Evolutionary conservation across 2,888 invertebrate genomes (phyloP).

Genomic region (Cetonia aurata): DNA sequence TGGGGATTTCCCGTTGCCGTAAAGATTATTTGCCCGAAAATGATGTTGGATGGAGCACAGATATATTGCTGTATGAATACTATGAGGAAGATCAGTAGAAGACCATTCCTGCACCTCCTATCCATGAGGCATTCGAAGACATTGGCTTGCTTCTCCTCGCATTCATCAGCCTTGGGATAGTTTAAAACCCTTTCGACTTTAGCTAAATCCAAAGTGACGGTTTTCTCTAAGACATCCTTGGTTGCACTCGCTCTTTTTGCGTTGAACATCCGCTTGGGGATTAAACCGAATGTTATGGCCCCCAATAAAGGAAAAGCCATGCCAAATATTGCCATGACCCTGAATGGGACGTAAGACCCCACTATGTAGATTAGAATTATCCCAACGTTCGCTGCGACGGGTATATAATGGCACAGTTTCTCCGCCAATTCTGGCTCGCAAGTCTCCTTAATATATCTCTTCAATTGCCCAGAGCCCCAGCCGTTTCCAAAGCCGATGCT

Average conservation of each 20-base stretch:
- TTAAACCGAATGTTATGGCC: constrained; percentile 45
- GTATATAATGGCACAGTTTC: constrained; percentile 46
- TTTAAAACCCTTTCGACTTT: constrained; percentile 30
- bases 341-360: constrained; percentile 49
- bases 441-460: constrained; percentile 51
- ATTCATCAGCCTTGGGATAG: constrained; percentile 29
- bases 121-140: constrained; percentile 43
- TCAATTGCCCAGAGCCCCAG: constrained; percentile 51
- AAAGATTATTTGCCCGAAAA: constrained; percentile 53
- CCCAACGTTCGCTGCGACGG: constrained; percentile 49
- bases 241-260: constrained; percentile 10
- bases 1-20: constrained; percentile 46
- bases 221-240: constrained; percentile 29
- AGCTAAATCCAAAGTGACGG: constrained; percentile 31
- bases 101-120: constrained; percentile 45
- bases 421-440: constrained; percentile 47
- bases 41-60: constrained; percentile 52
- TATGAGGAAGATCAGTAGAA: constrained; percentile 50
- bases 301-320: constrained; percentile 47
- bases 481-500: constrained; percentile 52
- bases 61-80: constrained; percentile 52
- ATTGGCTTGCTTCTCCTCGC: constrained; percentile 36
- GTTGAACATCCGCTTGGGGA: constrained; percentile 19
- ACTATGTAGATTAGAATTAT: constrained; percentile 48
- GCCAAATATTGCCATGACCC: constrained; percentile 47